Conservation (phyloP, 2,888 invertebrate species). For the Ormyrus nitidulus region DNA sequence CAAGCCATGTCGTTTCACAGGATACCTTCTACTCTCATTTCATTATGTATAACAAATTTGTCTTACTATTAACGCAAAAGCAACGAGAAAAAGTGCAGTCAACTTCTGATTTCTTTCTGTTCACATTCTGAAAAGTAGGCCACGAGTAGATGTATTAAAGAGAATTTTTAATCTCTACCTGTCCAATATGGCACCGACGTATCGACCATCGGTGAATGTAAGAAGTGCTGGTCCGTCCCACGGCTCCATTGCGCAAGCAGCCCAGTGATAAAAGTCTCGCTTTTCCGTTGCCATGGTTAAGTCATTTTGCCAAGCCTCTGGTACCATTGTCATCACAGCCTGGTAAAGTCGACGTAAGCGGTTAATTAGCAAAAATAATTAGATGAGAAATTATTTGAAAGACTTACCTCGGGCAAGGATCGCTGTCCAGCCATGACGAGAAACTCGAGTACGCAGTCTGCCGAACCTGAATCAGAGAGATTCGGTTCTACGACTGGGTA, state of each 20-base stretch:
- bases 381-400: neutral
- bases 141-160: neutral
- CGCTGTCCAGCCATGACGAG: constrained; percentile 94
- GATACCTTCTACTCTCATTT: constrained; percentile 49
- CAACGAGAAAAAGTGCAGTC: too few species aligned
- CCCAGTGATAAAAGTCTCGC: constrained; percentile 97
- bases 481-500: constrained; percentile 99
- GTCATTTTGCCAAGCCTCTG: constrained; percentile 99
- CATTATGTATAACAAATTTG: constrained; percentile 10
- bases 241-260: constrained; percentile 98
- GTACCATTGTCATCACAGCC: constrained; percentile 99
- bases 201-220: constrained; percentile 98
- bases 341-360: constrained; percentile 63
- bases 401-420: constrained; percentile 87
- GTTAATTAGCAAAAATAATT: too few species aligned
- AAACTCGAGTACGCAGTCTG: constrained; percentile 98
- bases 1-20: constrained; percentile 55
- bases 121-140: neutral
- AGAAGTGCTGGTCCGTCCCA: constrained; percentile 99
- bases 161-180: constrained; percentile 68
- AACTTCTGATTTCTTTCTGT: too few species aligned
- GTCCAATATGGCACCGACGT: constrained; percentile 91
- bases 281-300: constrained; percentile 94
- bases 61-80: too few species aligned
- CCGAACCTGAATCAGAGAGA: constrained; percentile 97